Conservation (phyloP, 1,140 invertebrate genomes). For the Aphaenogaster floridana region DNA sequence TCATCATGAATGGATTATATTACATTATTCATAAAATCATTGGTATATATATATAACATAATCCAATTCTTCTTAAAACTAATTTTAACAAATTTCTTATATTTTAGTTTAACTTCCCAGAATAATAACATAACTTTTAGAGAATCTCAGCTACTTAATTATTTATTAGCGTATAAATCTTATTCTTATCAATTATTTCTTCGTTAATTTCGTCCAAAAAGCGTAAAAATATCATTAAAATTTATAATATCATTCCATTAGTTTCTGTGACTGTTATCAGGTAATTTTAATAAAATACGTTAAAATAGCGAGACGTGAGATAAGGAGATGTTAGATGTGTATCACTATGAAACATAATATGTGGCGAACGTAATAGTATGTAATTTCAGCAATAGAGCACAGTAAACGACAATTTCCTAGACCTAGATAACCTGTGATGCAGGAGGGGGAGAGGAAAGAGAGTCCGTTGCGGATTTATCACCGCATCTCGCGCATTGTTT, state of each 20-base stretch:
- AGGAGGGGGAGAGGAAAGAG: constrained; percentile 9
- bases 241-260: neutral
- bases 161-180: neutral
- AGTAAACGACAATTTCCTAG: constrained; percentile 76
- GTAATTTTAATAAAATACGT: neutral
- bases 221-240: neutral
- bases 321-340: neutral
- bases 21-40: neutral
- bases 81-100: neutral
- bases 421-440: constrained; percentile 74
- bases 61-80: too few relatives aligned
- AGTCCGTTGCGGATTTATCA: constrained; percentile 75
- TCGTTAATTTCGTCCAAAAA: neutral
- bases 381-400: constrained; percentile 51
- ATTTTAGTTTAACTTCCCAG: neutral
- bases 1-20: neutral
- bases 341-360: constrained; percentile 12
- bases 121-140: neutral
- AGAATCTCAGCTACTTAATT: neutral
- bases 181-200: neutral
- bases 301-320: neutral
- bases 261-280: neutral
- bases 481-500: constrained; percentile 77
- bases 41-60: neutral
- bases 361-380: constrained; percentile 46